These are phyloP conservation scores for Euglossa dilemma DNA, from an alignment of 1,140 invertebrate species.

Conservation along the genomic window DNA sequence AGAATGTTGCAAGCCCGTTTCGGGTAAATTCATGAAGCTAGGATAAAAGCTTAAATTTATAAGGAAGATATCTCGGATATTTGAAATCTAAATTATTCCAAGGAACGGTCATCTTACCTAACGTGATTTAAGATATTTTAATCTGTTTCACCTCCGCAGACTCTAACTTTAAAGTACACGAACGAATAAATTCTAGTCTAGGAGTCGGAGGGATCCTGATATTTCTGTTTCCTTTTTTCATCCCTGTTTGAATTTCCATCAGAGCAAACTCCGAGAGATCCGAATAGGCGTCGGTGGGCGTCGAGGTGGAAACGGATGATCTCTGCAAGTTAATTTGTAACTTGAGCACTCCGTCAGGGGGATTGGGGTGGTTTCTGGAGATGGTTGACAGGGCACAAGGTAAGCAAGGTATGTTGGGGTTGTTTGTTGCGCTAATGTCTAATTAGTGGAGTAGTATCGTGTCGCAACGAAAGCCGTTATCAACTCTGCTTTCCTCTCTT, in stretches of 20 bases:
- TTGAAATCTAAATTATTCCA: too few species aligned
- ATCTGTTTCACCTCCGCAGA: neutral
- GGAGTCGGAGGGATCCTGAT: neutral
- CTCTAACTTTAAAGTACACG: slow-evolving; percentile 20
- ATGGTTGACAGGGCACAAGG: slow-evolving; percentile 55
- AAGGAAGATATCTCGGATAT: too few species aligned
- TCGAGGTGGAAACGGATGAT: slow-evolving; percentile 77
- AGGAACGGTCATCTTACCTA: too few species aligned
- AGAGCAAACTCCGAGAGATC: slow-evolving; percentile 34
- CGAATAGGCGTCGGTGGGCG: slow-evolving; percentile 59
- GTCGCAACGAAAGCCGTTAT: slow-evolving; percentile 73
- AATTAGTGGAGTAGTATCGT: slow-evolving; percentile 80
- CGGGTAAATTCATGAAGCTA: too few species aligned
- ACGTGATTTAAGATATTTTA: neutral
- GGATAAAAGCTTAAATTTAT: too few species aligned
- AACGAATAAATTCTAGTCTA: neutral
- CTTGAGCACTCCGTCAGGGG: slow-evolving; percentile 76
- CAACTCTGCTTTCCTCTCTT: slow-evolving; percentile 55
- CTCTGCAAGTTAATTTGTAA: slow-evolving; percentile 82
- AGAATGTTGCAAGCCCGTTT: too few species aligned
- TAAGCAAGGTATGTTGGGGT: slow-evolving; percentile 71
- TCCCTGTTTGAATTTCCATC: slow-evolving; percentile 64
- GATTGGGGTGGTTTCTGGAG: slow-evolving; percentile 66
- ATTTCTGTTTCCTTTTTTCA: slow-evolving; percentile 37
- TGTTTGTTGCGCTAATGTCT: slow-evolving; percentile 81